phyloP scores from a whole-genome alignment of 2,888 invertebrate genomes.

The Epinotia bilunana region DNA sequence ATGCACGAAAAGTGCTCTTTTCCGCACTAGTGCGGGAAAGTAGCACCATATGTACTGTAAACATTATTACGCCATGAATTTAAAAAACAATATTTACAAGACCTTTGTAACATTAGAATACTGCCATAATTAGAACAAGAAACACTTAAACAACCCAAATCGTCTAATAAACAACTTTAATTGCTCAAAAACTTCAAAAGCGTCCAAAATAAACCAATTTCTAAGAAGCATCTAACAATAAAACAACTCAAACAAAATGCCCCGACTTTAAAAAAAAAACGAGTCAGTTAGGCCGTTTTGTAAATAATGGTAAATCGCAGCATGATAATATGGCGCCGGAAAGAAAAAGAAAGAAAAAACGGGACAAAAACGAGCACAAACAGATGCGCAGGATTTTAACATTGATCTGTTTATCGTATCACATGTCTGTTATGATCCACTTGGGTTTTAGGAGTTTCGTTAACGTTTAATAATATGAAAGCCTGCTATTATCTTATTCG shows the following conservation, averaged over 20 bases:
- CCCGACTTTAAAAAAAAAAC: neutral
- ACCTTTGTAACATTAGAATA: neutral
- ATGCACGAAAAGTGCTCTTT: no score
- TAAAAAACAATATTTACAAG: neutral
- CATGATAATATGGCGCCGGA: conserved; percentile 44
- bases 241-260: conserved; percentile 37
- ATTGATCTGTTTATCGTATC: conserved; percentile 67
- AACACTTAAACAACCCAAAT: conserved; percentile 26
- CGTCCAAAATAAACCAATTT: conserved; percentile 39
- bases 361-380: conserved; percentile 49
- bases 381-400: conserved; percentile 61
- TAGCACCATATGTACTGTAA: no score
- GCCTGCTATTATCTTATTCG: no score
- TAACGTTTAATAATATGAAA: neutral
- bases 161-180: conserved; percentile 37
- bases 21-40: no score
- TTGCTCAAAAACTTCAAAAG: conserved; percentile 41
- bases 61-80: no score
- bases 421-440: conserved; percentile 48
- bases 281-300: conserved; percentile 18
- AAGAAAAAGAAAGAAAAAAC: conserved; percentile 46
- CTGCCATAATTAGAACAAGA: conserved; percentile 28
- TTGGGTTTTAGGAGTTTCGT: conserved; percentile 31
- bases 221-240: conserved; percentile 32
- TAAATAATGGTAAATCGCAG: conserved; percentile 28